Base-by-base conservation (phyloP, 2,797 vertebrate genomes). In the Nasua narica region DNA sequence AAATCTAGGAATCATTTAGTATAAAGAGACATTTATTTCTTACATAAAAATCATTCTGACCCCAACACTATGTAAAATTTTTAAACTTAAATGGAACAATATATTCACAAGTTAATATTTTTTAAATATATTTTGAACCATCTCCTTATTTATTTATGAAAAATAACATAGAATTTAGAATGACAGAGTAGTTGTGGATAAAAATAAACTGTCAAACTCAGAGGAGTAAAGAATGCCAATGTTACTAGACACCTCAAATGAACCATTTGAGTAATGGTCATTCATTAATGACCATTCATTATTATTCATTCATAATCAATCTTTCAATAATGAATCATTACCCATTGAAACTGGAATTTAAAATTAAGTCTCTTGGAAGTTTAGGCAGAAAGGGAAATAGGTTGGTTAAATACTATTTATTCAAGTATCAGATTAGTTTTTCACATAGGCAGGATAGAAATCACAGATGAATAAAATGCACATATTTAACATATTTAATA, bases 71-170 rank as follows among this genome's bases (percentile, higher is more conserved):
- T 7, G 27, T 10, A 52, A 35, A 78, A 32, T 78, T 62, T 69
- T 84, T 96, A 60, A 81, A 88, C 87, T 74, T 84, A 91, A 72
- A 74, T 32, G 83, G 43, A 96, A 78, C 10, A 65, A 77, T 67
- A 79, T 40, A 76, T 5, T 62, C 87, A 86, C n/a, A 96, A 92
- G 56, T 87, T 7, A 77, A 37, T 50, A 78, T 69, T 91, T 88
- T 87, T 15, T 29, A 74, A 56, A 60, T 29, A 18, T n/a, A 62
- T 67, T 95, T 89, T 78, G 46, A 90, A 70, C 52, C 40, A 7
- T 90, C 29, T 27, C 10, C 21, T 16, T 82, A 37, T 12, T 60
- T 95, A 48, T 65, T 83, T 60, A 58, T 70, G 27, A 58, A 46
- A 72, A 84, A 43, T 87, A 78, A 46, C 27, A 48, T 0, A 74